Base-by-base conservation (phyloP, 1,140 invertebrate genomes). In the Tyrophagus putrescentiae region DNA sequence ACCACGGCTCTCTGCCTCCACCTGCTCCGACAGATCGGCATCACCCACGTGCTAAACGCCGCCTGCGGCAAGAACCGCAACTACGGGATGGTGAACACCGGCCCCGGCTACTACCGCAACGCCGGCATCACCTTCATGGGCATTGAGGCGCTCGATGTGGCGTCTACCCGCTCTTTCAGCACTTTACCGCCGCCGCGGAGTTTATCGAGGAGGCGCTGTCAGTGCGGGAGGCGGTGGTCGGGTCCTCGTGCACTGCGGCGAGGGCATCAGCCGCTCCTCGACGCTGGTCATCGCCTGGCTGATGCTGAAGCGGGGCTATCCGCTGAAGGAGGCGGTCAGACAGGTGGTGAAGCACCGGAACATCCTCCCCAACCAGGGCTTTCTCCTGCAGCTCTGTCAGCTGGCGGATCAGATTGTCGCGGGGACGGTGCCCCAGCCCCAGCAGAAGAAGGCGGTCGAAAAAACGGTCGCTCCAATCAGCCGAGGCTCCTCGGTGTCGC, bases 211-310 rank as follows among this genome's bases (percentile, higher is more conserved):
- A 50, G 4, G 64, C 61, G 23, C 13, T 66, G 4, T 27, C 18
- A 42, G 25, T 1, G 1, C n/a, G 3, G 16, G 11, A 3, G 57
- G 21, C 23, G 57, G 54, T 27, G 57, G 60, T 48, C 54, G 36
- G n/a, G 60, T 68, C 36, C 52, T 68, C 9, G 66, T 67, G 3
- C 67, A 68, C 52, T 68, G 81, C 72, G 85, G 87, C 67, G 87
- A 82, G 68, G 86, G 86, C 21, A 80, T 90, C n/a, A 89, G 86
- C 1, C 74, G 87, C 60, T 89, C 85, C 66, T 82, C 84, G 1
- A 82, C 85, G 0, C 74, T 88, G 3, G 81, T 90, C 0, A 83
- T 88, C 62, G 84, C 84, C 21, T 89, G 84, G 69, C 73, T 89
- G 29, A 88, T 91, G 83, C 81, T 89, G 48, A 84, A 83, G 67